Percentiles rank a stretch among this genome's conserved stretches.
Conservation (phyloP, 2,888 invertebrate genomes). For the Hololepta plana region DNA sequence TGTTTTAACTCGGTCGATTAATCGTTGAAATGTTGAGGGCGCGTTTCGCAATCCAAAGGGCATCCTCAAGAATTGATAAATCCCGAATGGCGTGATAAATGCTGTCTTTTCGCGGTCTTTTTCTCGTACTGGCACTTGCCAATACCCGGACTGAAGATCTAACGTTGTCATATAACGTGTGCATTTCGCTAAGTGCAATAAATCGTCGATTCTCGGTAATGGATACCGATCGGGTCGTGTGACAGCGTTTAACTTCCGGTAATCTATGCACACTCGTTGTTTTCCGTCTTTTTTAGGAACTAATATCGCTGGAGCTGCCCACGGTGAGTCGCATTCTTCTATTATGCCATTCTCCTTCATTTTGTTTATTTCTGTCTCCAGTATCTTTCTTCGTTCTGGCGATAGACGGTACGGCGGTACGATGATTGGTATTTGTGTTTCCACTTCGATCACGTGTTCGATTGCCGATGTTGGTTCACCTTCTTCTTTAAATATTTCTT, state of each 20-base stretch:
- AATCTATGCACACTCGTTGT: slow-evolving; percentile 19
- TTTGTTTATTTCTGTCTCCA: slow-evolving; percentile 14
- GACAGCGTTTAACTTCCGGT: slow-evolving; percentile 13
- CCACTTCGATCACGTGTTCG: too few species aligned
- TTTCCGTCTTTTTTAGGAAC: slow-evolving; percentile 18
- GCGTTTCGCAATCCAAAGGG: slow-evolving; percentile 14
- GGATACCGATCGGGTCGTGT: slow-evolving; percentile 15
- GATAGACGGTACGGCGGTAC: slow-evolving; percentile 18
- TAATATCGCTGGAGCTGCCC: slow-evolving; percentile 19
- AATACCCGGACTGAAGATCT: slow-evolving; percentile 21
- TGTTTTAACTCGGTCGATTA: slow-evolving; percentile 12
- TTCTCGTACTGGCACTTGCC: slow-evolving; percentile 17
- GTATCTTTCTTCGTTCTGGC: slow-evolving; percentile 11
- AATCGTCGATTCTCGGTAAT: slow-evolving; percentile 23
- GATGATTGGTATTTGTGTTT: slow-evolving; percentile 14
- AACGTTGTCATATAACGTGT: slow-evolving; percentile 15
- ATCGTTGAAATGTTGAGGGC: slow-evolving; percentile 13
- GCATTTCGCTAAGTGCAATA: slow-evolving; percentile 17
- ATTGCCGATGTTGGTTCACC: too few species aligned
- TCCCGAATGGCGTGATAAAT: slow-evolving; percentile 16
- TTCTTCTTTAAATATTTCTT: slow-evolving; percentile 5
- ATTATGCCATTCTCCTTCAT: slow-evolving; percentile 18
- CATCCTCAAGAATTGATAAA: slow-evolving; percentile 11
- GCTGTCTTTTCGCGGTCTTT: slow-evolving; percentile 17
- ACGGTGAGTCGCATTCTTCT: slow-evolving; percentile 21